Conservation (phyloP, 2,113 vertebrate genomes). For the Lasiurus borealis region DNA sequence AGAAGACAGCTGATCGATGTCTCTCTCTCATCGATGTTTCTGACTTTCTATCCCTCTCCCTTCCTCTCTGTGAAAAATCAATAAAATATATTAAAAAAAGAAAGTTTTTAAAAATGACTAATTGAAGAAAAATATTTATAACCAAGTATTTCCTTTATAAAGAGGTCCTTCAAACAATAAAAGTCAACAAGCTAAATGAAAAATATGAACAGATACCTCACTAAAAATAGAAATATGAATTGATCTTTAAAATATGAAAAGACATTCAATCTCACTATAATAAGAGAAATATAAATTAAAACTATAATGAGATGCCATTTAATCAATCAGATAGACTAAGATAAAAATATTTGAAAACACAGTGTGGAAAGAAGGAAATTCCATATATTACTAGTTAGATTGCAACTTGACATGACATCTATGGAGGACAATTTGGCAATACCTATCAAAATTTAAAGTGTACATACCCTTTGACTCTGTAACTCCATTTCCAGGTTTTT, state of each 20-base stretch:
- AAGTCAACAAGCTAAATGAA: background rate
- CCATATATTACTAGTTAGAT: background rate
- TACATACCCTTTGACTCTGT: background rate
- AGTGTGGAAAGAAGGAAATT: background rate
- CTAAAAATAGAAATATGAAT: background rate
- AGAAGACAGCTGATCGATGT: too few species aligned
- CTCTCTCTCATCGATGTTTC: too few species aligned
- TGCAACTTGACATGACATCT: background rate
- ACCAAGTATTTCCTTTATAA: constrained; percentile 34
- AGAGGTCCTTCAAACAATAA: background rate
- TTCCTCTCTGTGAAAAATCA: too few species aligned
- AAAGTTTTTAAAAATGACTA: background rate
- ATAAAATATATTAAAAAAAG: too few species aligned
- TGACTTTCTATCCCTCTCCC: too few species aligned
- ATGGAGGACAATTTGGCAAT: background rate
- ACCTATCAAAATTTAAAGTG: background rate
- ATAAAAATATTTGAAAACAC: constrained; percentile 35
- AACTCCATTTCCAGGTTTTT: background rate
- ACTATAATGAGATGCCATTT: constrained; percentile 8
- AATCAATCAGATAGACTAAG: background rate
- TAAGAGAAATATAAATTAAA: constrained; percentile 42
- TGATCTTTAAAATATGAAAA: constrained; percentile 17
- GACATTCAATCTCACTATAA: background rate
- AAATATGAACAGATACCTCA: background rate
- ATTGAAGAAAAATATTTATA: constrained; percentile 35